phyloP scores from a whole-genome alignment of 2,113 vertebrate species.

The Manacus vitellinus region DNA sequence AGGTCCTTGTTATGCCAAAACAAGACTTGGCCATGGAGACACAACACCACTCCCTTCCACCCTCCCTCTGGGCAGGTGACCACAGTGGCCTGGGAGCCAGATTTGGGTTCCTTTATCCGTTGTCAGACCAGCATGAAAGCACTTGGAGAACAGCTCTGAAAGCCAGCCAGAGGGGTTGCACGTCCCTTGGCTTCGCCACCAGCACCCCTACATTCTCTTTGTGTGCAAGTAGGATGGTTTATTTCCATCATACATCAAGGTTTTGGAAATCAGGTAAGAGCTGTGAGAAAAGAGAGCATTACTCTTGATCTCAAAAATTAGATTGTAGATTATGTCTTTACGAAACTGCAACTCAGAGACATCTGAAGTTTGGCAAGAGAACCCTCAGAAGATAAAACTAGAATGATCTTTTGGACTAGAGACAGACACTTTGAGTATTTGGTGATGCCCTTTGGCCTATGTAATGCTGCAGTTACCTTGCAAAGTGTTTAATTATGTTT shows the following conservation, averaged over 20 bases:
- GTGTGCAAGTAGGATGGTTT: not conserved
- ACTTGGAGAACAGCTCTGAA: not conserved
- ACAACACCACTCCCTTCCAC: not conserved
- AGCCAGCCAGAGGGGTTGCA: not conserved
- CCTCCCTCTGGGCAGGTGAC: not conserved
- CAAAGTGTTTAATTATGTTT: not conserved
- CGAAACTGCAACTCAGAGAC: not conserved
- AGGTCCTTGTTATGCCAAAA: not conserved
- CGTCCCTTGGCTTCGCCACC: not conserved
- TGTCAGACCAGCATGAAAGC: not conserved
- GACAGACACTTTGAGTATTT: not conserved
- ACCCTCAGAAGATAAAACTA: not conserved
- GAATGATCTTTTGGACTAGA: not conserved
- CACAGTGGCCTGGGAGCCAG: not conserved
- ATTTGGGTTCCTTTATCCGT: not conserved
- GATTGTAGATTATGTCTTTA: not conserved
- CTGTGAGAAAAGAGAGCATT: not conserved
- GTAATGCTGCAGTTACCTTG: not conserved
- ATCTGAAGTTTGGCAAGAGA: not conserved
- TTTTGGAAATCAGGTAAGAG: not conserved
- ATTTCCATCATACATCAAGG: not conserved
- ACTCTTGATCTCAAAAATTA: constrained; percentile 29
- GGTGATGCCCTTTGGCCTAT: not conserved
- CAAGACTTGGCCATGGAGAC: not conserved
- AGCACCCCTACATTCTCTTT: not conserved